Base-by-base conservation (phyloP, 2,888 invertebrate genomes). In the Pristionchus japonicus region DNA sequence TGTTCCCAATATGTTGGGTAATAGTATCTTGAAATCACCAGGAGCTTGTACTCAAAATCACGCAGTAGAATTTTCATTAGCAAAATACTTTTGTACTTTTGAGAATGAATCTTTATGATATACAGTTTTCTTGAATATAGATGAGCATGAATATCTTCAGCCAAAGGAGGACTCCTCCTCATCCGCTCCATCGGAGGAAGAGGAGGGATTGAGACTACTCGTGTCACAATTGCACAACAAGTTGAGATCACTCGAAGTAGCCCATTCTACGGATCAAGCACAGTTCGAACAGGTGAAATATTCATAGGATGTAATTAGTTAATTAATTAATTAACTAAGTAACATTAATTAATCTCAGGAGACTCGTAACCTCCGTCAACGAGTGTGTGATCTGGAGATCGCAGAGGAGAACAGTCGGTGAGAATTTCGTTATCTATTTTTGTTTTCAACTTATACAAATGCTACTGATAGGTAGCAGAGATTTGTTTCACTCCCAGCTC, bases 191-290 rank as follows among this genome's bases (percentile, higher is more conserved):
- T 85, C 85, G 15, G 77, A 67, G 17, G 90, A 89, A 34, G 90
- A 90, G 27, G 74, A 57, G n/a, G 89, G 89, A 47, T 70, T 90
- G 34, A 86, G 90, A n/a, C 27, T 82, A 27, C 88, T 91, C 15
- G 91, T 92, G 1, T 89, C 86, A 6, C 93, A 93, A 77, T 88
- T 92, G 31, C 92, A 92, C 86, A 89, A 89, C n/a, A 92, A 92
- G 83, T 70, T 92, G 47, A 80, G 89, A 43, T 86, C 86, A 17
- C 74, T 93, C 80, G 92, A 92, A 88, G 90, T 88, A 17, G 90
- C 88, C 23, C 91, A 93, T 64, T 89, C 89, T 3, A 88, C 90
- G 20, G 93, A 92, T 87, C 91, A 88, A 70, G 88, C 89, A 17
- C 89, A 91, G 67, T 88, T 88, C 82, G 91, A 92, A 85, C 83